Conservation (phyloP, 2,113 vertebrate species). For the Spermophilus dauricus region DNA sequence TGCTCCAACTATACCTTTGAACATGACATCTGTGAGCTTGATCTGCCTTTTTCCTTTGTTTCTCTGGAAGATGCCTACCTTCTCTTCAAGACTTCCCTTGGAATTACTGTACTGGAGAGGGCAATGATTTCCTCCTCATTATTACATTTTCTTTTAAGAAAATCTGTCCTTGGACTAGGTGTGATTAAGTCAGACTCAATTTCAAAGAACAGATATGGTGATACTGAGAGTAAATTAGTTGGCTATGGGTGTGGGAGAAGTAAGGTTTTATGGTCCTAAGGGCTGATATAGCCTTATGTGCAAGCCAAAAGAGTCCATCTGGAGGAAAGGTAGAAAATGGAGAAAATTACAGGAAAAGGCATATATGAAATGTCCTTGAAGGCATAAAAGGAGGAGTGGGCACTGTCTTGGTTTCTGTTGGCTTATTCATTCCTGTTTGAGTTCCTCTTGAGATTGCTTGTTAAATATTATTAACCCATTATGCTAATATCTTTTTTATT, state of each 20-base stretch:
- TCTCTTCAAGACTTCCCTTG: not conserved
- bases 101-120: not conserved
- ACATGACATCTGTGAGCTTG: not conserved
- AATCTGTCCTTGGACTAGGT: not conserved
- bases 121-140: not conserved
- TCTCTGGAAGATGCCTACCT: not conserved
- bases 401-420: not conserved
- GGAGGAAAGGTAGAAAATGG: not conserved
- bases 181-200: constrained; percentile 40
- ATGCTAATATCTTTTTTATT: not conserved
- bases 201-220: constrained; percentile 2
- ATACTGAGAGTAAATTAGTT: not conserved
- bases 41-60: not conserved
- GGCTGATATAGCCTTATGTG: not conserved
- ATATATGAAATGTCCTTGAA: not conserved
- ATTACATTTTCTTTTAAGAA: not conserved
- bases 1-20: constrained; percentile 23
- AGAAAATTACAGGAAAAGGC: not conserved
- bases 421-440: not conserved
- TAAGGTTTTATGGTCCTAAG: not conserved
- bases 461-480: constrained; percentile 17
- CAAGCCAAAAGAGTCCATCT: constrained; percentile 18
- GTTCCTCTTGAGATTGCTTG: constrained; percentile 49
- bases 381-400: not conserved
- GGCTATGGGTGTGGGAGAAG: not conserved